A percentile compares a stretch with the other conserved stretches of the same genome.
phyloP scores from a whole-genome alignment of 2,888 invertebrate genomes.

The Tetragnatha montana region DNA sequence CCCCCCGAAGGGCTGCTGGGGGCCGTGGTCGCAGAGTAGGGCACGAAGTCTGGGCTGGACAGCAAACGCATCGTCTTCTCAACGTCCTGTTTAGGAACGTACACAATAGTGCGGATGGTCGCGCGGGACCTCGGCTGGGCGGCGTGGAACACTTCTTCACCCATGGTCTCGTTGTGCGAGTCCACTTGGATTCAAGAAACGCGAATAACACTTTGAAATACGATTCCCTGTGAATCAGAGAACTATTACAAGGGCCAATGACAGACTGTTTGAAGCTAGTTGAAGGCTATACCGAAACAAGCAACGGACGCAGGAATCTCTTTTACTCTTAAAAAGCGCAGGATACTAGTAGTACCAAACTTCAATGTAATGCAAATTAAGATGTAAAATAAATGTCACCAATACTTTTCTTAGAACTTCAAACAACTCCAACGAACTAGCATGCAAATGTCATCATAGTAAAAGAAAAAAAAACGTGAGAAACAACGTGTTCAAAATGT shows the following conservation, averaged over 20 bases:
- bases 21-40: slow-evolving; percentile 61
- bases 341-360: no score
- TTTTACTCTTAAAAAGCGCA: no score
- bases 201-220: background rate
- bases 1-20: slow-evolving; percentile 53
- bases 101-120: slow-evolving; percentile 54
- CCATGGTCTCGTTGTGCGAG: slow-evolving; percentile 14
- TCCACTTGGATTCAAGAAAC: background rate
- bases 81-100: slow-evolving; percentile 57
- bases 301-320: no score
- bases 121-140: slow-evolving; percentile 39
- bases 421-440: no score
- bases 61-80: slow-evolving; percentile 47
- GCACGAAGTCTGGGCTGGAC: slow-evolving; percentile 41
- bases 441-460: no score
- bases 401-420: no score
- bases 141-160: slow-evolving; percentile 44
- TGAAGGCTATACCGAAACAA: background rate
- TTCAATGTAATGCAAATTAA: no score
- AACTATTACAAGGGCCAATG: no score
- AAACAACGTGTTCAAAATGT: no score
- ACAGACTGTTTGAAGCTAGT: background rate
- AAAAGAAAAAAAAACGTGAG: no score
- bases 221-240: no score
- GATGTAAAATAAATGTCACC: no score